These are phyloP conservation scores for Petaurus breviceps DNA, from an alignment of 2,113 vertebrate genomes.

Conservation along the genomic window DNA sequence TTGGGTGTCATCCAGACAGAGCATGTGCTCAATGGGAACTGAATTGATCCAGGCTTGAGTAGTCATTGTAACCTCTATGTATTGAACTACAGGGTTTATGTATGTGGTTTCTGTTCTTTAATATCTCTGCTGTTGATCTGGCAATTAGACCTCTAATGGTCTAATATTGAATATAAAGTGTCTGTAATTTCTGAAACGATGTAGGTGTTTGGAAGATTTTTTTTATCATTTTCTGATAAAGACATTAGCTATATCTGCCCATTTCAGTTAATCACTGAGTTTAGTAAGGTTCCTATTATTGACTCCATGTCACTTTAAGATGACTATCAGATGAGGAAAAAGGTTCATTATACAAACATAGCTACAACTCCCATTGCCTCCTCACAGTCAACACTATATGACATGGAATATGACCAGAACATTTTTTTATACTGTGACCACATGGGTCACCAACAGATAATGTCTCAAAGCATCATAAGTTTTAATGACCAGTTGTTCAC, in stretches of 20 bases:
- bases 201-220: background rate
- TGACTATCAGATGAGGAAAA: background rate
- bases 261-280: background rate
- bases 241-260: background rate
- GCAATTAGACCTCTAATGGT: background rate
- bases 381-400: background rate
- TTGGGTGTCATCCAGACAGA: background rate
- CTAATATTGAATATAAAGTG: constrained; percentile 14
- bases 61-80: background rate
- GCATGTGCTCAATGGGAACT: background rate
- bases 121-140: background rate
- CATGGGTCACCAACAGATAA: constrained; percentile 42
- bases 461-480: background rate
- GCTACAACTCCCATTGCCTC: background rate
- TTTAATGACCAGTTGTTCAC: constrained; percentile 4
- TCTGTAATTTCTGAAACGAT: constrained; percentile 1
- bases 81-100: background rate
- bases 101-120: constrained; percentile 20
- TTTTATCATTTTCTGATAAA: constrained; percentile 19
- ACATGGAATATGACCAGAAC: too few species aligned
- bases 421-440: background rate
- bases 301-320: background rate
- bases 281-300: background rate
- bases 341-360: background rate
- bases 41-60: background rate